Conservation (phyloP, 2,888 invertebrate genomes). For the Dryomyza anilis region DNA sequence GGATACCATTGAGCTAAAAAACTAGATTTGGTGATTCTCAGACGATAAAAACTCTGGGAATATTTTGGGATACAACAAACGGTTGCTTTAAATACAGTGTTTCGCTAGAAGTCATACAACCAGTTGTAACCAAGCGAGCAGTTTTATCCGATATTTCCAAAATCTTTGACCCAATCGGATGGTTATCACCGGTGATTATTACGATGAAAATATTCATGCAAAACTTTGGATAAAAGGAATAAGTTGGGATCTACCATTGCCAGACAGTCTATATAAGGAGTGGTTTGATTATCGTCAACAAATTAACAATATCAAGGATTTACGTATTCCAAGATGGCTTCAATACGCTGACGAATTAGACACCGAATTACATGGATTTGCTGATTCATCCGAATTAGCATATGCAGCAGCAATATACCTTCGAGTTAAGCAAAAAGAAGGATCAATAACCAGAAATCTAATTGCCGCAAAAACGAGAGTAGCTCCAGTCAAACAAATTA, state of each 20-base stretch:
- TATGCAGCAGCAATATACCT: not conserved
- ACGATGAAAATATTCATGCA: not conserved
- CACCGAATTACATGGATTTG: too few relatives aligned
- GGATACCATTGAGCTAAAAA: not conserved
- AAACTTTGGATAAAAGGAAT: not conserved
- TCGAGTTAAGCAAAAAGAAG: not conserved
- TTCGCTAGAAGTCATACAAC: not conserved
- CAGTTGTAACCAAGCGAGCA: constrained; percentile 13
- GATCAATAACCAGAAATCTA: not conserved
- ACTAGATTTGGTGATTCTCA: not conserved
- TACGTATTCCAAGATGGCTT: too few relatives aligned
- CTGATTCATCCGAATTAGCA: too few relatives aligned
- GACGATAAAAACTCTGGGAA: constrained; percentile 10
- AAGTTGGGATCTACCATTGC: not conserved
- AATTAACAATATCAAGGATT: not conserved
- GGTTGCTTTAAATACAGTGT: constrained; percentile 19
- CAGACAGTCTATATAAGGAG: not conserved
- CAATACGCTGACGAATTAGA: too few relatives aligned
- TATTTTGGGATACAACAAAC: constrained; percentile 15
- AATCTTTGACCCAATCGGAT: constrained; percentile 26
- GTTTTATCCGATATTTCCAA: constrained; percentile 25
- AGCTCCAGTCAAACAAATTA: not conserved
- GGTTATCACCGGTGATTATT: constrained; percentile 20
- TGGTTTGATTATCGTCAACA: constrained; percentile 3
- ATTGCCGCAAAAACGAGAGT: constrained; percentile 3